Evolutionary conservation across 2,888 invertebrate species (phyloP).

Genomic region (Thymelicus acteon): DNA sequence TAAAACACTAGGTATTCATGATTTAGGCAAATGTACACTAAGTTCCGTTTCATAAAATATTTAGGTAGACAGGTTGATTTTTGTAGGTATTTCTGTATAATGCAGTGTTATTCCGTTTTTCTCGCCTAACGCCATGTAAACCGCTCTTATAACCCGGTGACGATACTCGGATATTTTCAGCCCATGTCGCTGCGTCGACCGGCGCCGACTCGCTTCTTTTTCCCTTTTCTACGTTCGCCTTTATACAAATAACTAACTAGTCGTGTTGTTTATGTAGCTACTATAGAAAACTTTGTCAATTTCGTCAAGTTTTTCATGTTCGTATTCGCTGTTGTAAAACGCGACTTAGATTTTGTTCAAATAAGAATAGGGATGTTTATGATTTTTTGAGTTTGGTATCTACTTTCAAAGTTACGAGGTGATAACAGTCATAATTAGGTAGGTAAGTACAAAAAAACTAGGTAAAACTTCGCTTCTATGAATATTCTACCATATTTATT

Average conservation of each 20-base stretch:
- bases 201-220: conserved; percentile 62
- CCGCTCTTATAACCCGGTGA: conserved; percentile 43
- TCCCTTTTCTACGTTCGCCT: conserved; percentile 51
- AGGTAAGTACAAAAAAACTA: no score
- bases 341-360: neutral
- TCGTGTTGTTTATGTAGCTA: conserved; percentile 29
- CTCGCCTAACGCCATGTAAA: conserved; percentile 45
- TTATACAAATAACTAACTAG: conserved; percentile 47
- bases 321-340: neutral
- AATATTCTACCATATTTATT: no score
- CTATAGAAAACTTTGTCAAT: conserved; percentile 17
- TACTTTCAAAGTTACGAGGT: no score
- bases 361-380: no score
- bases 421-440: no score
- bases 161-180: conserved; percentile 67
- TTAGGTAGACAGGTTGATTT: no score
- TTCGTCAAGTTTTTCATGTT: neutral
- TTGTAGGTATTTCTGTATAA: no score
- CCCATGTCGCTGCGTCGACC: conserved; percentile 55
- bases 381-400: no score
- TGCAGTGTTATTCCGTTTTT: neutral
- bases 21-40: no score
- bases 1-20: no score
- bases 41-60: no score
- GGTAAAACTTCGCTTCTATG: no score